A percentile compares a stretch with the other conserved stretches of the same genome.
These are phyloP conservation scores for Pseudococcus viburni DNA, from an alignment of 2,888 invertebrate genomes.

Conservation along the genomic window DNA sequence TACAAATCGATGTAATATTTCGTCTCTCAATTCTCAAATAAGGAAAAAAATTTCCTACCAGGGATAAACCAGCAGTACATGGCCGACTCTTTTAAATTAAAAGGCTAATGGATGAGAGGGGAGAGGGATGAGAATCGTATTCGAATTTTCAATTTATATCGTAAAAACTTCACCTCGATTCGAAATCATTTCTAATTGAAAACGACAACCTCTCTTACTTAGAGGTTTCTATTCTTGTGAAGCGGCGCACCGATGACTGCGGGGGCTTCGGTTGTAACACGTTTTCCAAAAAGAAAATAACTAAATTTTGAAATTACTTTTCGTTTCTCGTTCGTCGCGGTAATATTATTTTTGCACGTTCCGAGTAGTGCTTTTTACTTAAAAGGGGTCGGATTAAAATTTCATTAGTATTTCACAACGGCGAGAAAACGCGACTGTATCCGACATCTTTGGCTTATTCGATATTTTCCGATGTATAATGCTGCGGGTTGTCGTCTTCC, in stretches of 20 bases:
- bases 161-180: constrained; percentile 15
- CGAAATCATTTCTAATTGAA: constrained; percentile 20
- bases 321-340: constrained; percentile 1
- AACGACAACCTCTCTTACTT: constrained; percentile 30
- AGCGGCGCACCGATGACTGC: background rate
- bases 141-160: constrained; percentile 12
- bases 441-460: constrained; percentile 32
- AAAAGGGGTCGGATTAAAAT: constrained; percentile 48
- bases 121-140: background rate
- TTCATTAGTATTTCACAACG: constrained; percentile 41
- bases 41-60: background rate
- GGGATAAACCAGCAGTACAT: background rate
- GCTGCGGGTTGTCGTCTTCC: background rate
- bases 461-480: background rate
- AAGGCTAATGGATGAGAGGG: background rate
- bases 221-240: background rate
- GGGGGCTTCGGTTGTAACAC: background rate
- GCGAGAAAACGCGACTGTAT: constrained; percentile 29
- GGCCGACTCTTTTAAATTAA: background rate
- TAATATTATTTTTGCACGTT: constrained; percentile 41
- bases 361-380: constrained; percentile 21
- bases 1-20: too few relatives aligned
- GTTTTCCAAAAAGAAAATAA: constrained; percentile 30
- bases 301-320: constrained; percentile 30
- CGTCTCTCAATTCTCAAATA: background rate